Percentiles rank a stretch among this genome's conserved stretches.
Evolutionary conservation across 2,888 invertebrate species (phyloP).

Genomic region (Hedychridium roseum): DNA sequence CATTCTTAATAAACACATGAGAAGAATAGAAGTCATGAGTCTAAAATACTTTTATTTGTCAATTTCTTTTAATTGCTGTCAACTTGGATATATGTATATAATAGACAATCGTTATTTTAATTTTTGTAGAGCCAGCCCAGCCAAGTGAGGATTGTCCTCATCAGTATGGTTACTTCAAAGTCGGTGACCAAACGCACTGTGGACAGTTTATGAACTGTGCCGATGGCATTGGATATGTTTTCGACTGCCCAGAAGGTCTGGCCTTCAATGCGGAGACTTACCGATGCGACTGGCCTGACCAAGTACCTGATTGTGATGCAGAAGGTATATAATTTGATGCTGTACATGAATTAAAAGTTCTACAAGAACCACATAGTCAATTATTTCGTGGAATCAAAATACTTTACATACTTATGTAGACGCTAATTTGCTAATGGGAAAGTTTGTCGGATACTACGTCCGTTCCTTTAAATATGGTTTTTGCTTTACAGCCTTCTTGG

Average conservation of each 20-base stretch:
- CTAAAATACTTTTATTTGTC: too few species aligned
- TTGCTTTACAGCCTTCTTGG: slow-evolving; percentile 72
- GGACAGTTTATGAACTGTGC: slow-evolving; percentile 85
- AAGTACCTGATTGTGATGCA: slow-evolving; percentile 80
- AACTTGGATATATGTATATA: too few species aligned
- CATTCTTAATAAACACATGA: too few species aligned
- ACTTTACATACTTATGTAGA: background rate
- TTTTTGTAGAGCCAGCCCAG: slow-evolving; percentile 70
- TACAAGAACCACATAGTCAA: too few species aligned
- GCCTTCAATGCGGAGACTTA: slow-evolving; percentile 78
- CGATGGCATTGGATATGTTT: slow-evolving; percentile 76
- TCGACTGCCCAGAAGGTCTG: slow-evolving; percentile 84
- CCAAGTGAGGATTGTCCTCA: slow-evolving; percentile 83
- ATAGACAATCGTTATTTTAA: background rate
- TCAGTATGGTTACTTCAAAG: slow-evolving; percentile 82
- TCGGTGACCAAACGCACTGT: slow-evolving; percentile 74
- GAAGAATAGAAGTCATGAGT: too few species aligned
- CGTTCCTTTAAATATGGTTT: background rate
- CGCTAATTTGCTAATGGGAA: background rate
- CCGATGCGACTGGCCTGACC: slow-evolving; percentile 89
- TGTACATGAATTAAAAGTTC: slow-evolving; percentile 11
- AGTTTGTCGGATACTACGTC: background rate
- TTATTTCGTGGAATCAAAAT: background rate
- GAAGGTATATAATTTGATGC: slow-evolving; percentile 68
- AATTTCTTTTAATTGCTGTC: too few species aligned